A percentile compares a stretch with the other conserved stretches of the same genome.
These are phyloP conservation scores for Euwallacea fornicatus DNA, from an alignment of 1,140 invertebrate species.

Conservation along the genomic window DNA sequence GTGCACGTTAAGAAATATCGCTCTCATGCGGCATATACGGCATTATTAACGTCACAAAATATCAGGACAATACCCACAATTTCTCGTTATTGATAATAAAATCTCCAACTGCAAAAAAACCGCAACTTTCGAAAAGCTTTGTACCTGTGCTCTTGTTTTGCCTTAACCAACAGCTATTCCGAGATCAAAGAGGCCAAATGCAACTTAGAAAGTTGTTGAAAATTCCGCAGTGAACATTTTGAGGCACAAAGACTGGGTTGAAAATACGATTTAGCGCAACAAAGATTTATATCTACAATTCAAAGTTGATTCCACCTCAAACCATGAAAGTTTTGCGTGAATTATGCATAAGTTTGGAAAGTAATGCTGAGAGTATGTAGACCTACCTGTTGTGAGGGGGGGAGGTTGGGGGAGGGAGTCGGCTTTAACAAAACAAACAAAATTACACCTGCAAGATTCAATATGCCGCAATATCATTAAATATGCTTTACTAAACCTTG, in stretches of 20 bases:
- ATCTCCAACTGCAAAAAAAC: too few species aligned
- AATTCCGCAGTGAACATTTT: conserved; percentile 7
- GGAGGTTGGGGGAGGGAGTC: too few species aligned
- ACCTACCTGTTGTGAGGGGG: neutral
- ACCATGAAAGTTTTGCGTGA: conserved; percentile 3
- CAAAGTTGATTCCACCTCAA: conserved; percentile 6
- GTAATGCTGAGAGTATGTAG: neutral
- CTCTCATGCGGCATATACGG: neutral
- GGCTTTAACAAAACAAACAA: too few species aligned
- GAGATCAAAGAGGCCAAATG: neutral
- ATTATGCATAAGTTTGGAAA: conserved; percentile 13
- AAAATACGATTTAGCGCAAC: conserved; percentile 13
- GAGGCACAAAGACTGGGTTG: neutral
- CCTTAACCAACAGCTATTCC: neutral
- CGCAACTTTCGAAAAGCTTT: neutral
- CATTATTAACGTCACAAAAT: neutral
- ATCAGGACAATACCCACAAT: neutral
- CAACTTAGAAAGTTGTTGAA: neutral
- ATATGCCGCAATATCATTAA: too few species aligned
- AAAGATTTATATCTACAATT: conserved; percentile 20
- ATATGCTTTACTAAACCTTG: too few species aligned
- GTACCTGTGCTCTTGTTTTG: neutral
- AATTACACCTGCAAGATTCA: too few species aligned
- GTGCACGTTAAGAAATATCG: too few species aligned
- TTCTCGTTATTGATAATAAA: too few species aligned